Percentiles rank a stretch among this genome's conserved stretches.
Conservation (phyloP, 1,140 invertebrate species). For the Saccostrea cuccullata region DNA sequence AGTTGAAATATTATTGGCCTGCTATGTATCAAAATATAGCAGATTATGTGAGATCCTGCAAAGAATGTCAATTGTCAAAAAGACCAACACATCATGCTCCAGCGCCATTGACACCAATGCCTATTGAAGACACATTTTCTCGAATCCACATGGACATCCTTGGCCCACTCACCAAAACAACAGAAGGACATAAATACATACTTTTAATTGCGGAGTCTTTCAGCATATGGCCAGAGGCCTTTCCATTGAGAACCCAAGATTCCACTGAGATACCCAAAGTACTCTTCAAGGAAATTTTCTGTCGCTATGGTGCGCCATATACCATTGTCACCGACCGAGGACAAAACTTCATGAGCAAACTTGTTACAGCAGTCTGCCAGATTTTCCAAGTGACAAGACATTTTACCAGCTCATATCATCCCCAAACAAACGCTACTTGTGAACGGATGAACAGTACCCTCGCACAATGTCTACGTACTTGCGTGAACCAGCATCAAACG, state of each 20-base stretch:
- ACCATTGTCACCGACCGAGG: conserved; percentile 54
- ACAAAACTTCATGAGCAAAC: conserved; percentile 50
- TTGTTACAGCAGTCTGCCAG: conserved; percentile 43
- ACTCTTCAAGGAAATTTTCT: conserved; percentile 55
- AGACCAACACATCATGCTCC: not conserved
- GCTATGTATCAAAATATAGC: too few relatives aligned
- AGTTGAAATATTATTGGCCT: too few relatives aligned
- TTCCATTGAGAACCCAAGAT: conserved; percentile 52
- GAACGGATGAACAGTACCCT: conserved; percentile 26
- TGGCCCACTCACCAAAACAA: not conserved
- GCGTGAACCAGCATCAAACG: not conserved
- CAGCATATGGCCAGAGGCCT: conserved; percentile 45
- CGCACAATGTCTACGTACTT: conserved; percentile 13
- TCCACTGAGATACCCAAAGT: conserved; percentile 50
- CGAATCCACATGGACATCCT: conserved; percentile 32
- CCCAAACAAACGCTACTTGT: conserved; percentile 34
- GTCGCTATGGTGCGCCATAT: conserved; percentile 54
- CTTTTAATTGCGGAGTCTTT: not conserved
- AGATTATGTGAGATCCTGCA: too few relatives aligned
- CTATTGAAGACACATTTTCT: not conserved
- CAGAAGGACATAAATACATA: not conserved
- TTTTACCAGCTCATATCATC: conserved; percentile 41
- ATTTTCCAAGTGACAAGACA: conserved; percentile 42
- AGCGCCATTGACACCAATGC: conserved; percentile 7
- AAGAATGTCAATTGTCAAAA: not conserved